Evolutionary conservation across 2,888 invertebrate genomes (phyloP).

Genomic region (Cataglyphis rosenhaueri): DNA sequence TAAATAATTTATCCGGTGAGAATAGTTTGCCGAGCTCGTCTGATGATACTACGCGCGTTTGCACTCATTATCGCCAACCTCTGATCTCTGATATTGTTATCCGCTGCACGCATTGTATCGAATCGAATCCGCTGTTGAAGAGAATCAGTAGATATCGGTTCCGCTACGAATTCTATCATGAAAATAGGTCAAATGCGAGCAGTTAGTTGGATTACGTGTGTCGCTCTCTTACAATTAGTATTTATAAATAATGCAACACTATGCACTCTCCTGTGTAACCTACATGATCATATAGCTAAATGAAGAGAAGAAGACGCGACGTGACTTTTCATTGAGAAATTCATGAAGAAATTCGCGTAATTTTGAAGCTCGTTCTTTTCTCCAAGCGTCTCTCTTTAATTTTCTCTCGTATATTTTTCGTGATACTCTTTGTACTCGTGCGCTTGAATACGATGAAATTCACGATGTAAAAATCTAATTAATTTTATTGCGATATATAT

Average conservation of each 20-base stretch:
- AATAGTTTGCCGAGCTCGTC: not conserved
- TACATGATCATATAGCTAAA: not conserved
- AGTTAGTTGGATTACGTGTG: slow-evolving; percentile 8
- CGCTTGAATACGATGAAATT: slow-evolving; percentile 22
- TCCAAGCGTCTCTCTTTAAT: not conserved
- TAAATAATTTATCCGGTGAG: slow-evolving; percentile 1
- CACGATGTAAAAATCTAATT: slow-evolving; percentile 33
- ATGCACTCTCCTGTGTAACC: not conserved
- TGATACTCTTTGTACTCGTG: not conserved
- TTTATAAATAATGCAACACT: slow-evolving; percentile 19
- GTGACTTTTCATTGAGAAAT: slow-evolving; percentile 25
- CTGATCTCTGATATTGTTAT: slow-evolving; percentile 57
- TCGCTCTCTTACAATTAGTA: slow-evolving; percentile 5
- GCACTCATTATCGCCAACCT: slow-evolving; percentile 31
- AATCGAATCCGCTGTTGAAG: slow-evolving; percentile 43
- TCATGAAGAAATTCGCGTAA: slow-evolving; percentile 4
- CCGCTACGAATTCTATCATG: slow-evolving; percentile 20
- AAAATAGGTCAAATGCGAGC: slow-evolving; percentile 45
- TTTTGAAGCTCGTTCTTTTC: not conserved
- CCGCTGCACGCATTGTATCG: slow-evolving; percentile 41
- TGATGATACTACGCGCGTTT: slow-evolving; percentile 12
- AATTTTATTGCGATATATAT: slow-evolving; percentile 9
- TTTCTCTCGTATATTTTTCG: slow-evolving; percentile 20
- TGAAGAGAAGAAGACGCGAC: not conserved
- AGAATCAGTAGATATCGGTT: slow-evolving; percentile 38